These are phyloP conservation scores for Molossus molossus DNA, from an alignment of 2,797 vertebrate genomes.

Conservation along the genomic window DNA sequence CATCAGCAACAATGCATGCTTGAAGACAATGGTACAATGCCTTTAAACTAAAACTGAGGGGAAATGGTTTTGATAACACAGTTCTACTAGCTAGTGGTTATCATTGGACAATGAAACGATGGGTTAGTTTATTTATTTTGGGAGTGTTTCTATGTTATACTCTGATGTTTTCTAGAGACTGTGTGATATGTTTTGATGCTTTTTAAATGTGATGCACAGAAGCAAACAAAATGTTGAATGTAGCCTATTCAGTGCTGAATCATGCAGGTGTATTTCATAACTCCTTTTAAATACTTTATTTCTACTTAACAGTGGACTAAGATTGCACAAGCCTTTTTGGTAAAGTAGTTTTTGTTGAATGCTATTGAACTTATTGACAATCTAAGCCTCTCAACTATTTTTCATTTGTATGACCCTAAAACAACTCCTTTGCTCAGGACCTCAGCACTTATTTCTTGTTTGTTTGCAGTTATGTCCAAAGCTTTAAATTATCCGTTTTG, in stretches of 20 bases:
- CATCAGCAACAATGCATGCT: neutral
- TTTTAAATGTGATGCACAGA: neutral
- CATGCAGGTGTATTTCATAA: neutral
- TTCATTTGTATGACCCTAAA: neutral
- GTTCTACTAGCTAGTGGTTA: neutral
- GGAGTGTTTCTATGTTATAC: neutral
- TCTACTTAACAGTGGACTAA: neutral
- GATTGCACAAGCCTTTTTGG: neutral
- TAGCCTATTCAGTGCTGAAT: neutral
- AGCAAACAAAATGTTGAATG: neutral
- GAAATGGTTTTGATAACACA: neutral
- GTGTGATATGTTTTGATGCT: neutral
- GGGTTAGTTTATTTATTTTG: slow-evolving; percentile 41
- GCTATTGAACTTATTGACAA: neutral
- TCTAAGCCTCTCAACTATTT: neutral
- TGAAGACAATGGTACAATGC: neutral
- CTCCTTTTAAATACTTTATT: slow-evolving; percentile 25
- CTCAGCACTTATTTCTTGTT: slow-evolving; percentile 36
- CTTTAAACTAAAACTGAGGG: neutral
- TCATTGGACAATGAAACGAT: neutral
- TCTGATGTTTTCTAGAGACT: slow-evolving; percentile 20
- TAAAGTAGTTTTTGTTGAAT: neutral
- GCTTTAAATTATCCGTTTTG: slow-evolving; percentile 23
- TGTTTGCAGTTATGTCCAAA: neutral
- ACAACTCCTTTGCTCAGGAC: neutral